phyloP scores from a whole-genome alignment of 37 sponge, comb jelly and placozoan species.

The Ephydatia muelleri region DNA sequence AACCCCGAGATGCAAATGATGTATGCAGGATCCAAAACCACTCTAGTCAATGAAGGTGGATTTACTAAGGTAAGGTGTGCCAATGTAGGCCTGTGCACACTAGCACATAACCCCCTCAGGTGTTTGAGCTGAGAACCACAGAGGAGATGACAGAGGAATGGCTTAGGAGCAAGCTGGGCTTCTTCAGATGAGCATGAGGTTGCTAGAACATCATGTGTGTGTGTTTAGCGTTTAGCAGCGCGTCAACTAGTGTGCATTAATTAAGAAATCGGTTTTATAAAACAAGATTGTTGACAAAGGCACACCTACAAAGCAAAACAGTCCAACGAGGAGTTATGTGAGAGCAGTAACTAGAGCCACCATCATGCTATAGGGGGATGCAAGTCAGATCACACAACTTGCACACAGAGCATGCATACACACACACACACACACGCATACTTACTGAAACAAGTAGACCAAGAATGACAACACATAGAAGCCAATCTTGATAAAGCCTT shows the following conservation, averaged over 20 bases:
- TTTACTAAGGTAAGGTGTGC: slow-evolving; percentile 68
- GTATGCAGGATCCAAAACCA: slow-evolving; percentile 90
- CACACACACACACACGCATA: neutral
- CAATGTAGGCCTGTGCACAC: neutral
- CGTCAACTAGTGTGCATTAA: neutral
- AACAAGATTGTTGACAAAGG: neutral
- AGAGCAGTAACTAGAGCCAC: slow-evolving; percentile 76
- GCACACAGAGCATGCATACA: neutral
- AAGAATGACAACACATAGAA: slow-evolving; percentile 85
- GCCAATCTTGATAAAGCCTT: slow-evolving; percentile 85
- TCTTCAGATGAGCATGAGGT: slow-evolving; percentile 70
- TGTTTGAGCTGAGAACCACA: slow-evolving; percentile 79
- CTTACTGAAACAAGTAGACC: slow-evolving; percentile 88
- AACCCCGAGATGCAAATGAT: slow-evolving; percentile 91
- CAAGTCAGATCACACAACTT: neutral
- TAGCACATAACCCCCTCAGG: slow-evolving; percentile 31
- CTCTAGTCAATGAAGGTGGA: slow-evolving; percentile 73
- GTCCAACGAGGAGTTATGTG: slow-evolving; percentile 35
- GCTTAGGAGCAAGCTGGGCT: slow-evolving; percentile 79
- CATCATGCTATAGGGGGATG: slow-evolving; percentile 64
- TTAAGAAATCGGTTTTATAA: slow-evolving; percentile 13
- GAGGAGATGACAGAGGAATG: slow-evolving; percentile 96
- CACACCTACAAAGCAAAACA: neutral
- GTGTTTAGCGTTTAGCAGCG: neutral
- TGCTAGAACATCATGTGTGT: neutral